Conservation (phyloP, 2,113 vertebrate genomes). For the Elephas maximus region DNA sequence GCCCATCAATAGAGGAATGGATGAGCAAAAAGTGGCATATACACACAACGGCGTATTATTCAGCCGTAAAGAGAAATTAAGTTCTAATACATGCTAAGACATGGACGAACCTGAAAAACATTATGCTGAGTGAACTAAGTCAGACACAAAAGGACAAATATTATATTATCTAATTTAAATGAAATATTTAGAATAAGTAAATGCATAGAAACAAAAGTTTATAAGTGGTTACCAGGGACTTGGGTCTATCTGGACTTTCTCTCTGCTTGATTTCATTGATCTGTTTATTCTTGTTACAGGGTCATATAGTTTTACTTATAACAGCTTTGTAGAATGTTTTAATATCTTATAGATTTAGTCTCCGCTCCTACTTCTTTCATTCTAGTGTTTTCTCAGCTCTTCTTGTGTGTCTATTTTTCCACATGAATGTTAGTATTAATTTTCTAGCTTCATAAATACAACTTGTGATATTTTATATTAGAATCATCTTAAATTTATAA, state of each 20-base stretch:
- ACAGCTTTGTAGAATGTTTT: neutral
- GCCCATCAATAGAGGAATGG: too few species aligned
- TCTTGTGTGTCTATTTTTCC: neutral
- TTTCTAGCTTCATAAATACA: neutral
- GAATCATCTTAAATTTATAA: neutral
- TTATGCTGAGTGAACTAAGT: too few species aligned
- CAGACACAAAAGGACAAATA: too few species aligned
- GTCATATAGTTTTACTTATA: neutral
- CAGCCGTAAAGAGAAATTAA: too few species aligned
- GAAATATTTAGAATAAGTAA: too few species aligned
- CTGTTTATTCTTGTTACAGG: neutral
- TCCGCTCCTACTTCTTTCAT: neutral
- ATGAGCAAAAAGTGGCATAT: too few species aligned
- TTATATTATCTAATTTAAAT: too few species aligned
- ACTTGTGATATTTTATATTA: neutral
- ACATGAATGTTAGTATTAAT: neutral
- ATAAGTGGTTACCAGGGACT: too few species aligned
- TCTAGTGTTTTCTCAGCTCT: neutral
- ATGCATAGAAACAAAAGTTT: too few species aligned
- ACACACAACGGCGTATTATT: too few species aligned
- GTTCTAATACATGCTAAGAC: too few species aligned
- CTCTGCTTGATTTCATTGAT: fast-evolving
- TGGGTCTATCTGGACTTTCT: neutral
- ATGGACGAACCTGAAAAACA: too few species aligned
- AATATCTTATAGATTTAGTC: neutral